Percentiles rank a stretch among this genome's conserved stretches.
These are phyloP conservation scores for Taurulus bubalis DNA, from an alignment of 2,113 vertebrate genomes.

Conservation along the genomic window DNA sequence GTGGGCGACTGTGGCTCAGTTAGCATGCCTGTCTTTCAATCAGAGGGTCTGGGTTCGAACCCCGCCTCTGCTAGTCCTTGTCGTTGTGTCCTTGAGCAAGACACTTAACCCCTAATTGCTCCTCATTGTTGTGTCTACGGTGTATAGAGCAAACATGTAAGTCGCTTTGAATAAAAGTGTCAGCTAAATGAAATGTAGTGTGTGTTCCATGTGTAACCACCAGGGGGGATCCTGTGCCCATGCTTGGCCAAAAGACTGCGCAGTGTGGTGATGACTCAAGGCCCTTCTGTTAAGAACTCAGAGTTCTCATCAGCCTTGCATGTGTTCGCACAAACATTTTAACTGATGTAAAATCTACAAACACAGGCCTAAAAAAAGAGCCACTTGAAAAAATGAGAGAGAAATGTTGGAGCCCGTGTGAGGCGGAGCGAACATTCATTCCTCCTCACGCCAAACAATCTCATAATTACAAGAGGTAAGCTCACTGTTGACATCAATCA, in stretches of 20 bases:
- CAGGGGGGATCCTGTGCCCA: constrained; percentile 75
- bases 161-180: too few relatives aligned
- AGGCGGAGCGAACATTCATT: constrained; percentile 23
- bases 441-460: constrained; percentile 28
- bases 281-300: constrained; percentile 81
- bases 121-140: too few relatives aligned
- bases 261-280: constrained; percentile 80
- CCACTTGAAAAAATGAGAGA: constrained; percentile 10
- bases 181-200: too few relatives aligned
- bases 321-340: constrained; percentile 81
- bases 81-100: too few relatives aligned
- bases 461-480: constrained; percentile 23
- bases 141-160: too few relatives aligned
- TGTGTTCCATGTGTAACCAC: constrained; percentile 68
- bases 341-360: constrained; percentile 71
- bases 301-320: constrained; percentile 80
- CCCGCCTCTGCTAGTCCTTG: too few relatives aligned
- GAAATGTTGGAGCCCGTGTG: not conserved
- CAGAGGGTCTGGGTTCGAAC: too few relatives aligned
- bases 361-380: constrained; percentile 45
- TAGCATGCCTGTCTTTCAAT: too few relatives aligned
- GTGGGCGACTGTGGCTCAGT: too few relatives aligned
- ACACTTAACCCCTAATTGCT: too few relatives aligned
- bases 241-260: constrained; percentile 44
- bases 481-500: constrained; percentile 47